Base-by-base conservation (phyloP, 2,797 vertebrate species). In the Denticeps clupeoides region DNA sequence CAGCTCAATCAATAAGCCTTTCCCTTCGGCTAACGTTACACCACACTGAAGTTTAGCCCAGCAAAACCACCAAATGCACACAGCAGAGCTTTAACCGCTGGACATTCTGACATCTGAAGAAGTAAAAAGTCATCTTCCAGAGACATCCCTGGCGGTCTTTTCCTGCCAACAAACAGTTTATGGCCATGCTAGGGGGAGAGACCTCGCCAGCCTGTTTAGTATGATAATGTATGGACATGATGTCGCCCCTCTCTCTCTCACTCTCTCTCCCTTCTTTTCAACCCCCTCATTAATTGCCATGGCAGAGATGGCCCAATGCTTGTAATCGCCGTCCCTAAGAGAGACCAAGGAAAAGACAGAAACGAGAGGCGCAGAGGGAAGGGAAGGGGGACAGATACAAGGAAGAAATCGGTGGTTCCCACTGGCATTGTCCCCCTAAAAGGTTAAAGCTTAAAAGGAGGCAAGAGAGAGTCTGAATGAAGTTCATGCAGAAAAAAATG, bases 211-310 rank as follows among this genome's bases (percentile, higher is more conserved):
- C 50, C 72, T 78, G 62, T 69, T 79, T 75, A 74, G 59, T 70
- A 79, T 80, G 77, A 51, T 78, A 78, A 82, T 81, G 68, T 67
- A 77, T 82, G 73, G 71, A 71, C 70, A 81, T 70, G 56, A 9
- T 63, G 59, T 26, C 48, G 55, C 48, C 45, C 49, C 58, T 60
- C 59, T 69, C 61, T 52, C 47, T 50, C 44, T 58, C 56, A 49
- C 56, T 56, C 51, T 33, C 7, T 13, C n/a, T 19, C 19, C 18
- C 29, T 19, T 27, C 18, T 9, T 9, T 44, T 32, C 23, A 66
- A 66, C 65, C 49, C 47, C 47, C 41, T 42, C 60, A 72, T 75
- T 79, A 82, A 80, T 78, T 75, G 75, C 60, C 58, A 65, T 70
- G 68, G 72, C 62, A 74, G 62, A 67, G 66, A 63, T 62, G 25